Percentiles rank a stretch among this genome's conserved stretches.
These are phyloP conservation scores for Athripsodes cinereus DNA, from an alignment of 2,888 invertebrate genomes.

Conservation along the genomic window DNA sequence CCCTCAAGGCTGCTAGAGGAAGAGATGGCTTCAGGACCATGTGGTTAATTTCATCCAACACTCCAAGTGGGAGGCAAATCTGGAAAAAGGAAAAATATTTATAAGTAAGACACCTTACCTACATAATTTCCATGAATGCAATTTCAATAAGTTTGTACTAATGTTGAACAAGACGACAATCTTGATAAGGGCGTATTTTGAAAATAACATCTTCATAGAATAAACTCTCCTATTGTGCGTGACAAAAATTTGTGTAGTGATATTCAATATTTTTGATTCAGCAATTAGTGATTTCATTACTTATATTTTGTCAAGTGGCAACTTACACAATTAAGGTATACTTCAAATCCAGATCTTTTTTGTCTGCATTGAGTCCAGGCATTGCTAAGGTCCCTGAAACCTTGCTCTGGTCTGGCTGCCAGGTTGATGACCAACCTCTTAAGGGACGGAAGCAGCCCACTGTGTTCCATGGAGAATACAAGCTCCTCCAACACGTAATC, in stretches of 20 bases:
- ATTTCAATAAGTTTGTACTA: too few relatives aligned
- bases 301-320: too few relatives aligned
- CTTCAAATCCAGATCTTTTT: slow-evolving; percentile 6
- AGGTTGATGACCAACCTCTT: slow-evolving; percentile 21
- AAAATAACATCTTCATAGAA: too few relatives aligned
- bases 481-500: slow-evolving; percentile 13
- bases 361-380: slow-evolving; percentile 12
- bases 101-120: too few relatives aligned
- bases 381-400: slow-evolving; percentile 8
- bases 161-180: too few relatives aligned
- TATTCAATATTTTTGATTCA: too few relatives aligned
- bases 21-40: slow-evolving; percentile 38
- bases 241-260: too few relatives aligned
- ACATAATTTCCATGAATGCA: too few relatives aligned
- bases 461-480: slow-evolving; percentile 2
- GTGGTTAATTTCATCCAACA: slow-evolving; percentile 37
- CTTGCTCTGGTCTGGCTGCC: slow-evolving; percentile 8
- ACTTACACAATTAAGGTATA: slow-evolving; percentile 25
- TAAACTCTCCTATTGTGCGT: too few relatives aligned
- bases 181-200: too few relatives aligned
- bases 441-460: slow-evolving; percentile 15
- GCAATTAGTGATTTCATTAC: too few relatives aligned
- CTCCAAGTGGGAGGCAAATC: slow-evolving; percentile 36
- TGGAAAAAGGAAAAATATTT: too few relatives aligned
- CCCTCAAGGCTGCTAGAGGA: slow-evolving; percentile 38